These are phyloP conservation scores for Caenorhabditis sp. DNA, from an alignment of 2,888 invertebrate species.

Conservation along the genomic window DNA sequence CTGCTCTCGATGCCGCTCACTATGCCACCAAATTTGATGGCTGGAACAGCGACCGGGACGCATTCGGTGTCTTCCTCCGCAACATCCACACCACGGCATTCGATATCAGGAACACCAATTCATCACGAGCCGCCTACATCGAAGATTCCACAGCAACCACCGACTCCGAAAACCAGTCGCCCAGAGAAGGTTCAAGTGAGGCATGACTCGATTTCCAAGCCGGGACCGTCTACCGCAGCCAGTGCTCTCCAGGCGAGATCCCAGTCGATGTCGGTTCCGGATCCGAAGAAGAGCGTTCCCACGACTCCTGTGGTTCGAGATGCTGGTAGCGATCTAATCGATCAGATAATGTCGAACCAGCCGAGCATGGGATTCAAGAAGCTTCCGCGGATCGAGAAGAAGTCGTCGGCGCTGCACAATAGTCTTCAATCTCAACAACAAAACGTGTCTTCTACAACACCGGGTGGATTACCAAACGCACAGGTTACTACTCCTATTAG, in stretches of 20 bases:
- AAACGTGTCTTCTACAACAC: not conserved
- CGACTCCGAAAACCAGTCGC: conserved; percentile 18
- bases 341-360: conserved; percentile 45
- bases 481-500: not conserved
- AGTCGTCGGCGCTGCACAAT: conserved; percentile 39
- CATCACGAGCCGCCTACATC: conserved; percentile 12
- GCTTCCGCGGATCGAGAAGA: conserved; percentile 60
- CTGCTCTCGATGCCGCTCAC: conserved; percentile 2
- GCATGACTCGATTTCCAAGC: conserved; percentile 58
- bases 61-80: conserved; percentile 33
- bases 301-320: conserved; percentile 37
- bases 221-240: conserved; percentile 28
- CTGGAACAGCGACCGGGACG: conserved; percentile 24
- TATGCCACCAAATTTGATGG: not conserved
- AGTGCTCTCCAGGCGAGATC: conserved; percentile 42
- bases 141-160: not conserved
- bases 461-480: not conserved
- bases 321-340: conserved; percentile 38
- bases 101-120: conserved; percentile 39
- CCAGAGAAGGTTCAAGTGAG: conserved; percentile 41
- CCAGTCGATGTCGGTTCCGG: conserved; percentile 36
- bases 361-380: conserved; percentile 46
- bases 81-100: conserved; percentile 43
- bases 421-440: conserved; percentile 7
- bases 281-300: conserved; percentile 23